Evolutionary conservation across 2,113 vertebrate species (phyloP), one percentile per base, ranked within the genome.

Genomic region (Scalopus aquaticus): DNA sequence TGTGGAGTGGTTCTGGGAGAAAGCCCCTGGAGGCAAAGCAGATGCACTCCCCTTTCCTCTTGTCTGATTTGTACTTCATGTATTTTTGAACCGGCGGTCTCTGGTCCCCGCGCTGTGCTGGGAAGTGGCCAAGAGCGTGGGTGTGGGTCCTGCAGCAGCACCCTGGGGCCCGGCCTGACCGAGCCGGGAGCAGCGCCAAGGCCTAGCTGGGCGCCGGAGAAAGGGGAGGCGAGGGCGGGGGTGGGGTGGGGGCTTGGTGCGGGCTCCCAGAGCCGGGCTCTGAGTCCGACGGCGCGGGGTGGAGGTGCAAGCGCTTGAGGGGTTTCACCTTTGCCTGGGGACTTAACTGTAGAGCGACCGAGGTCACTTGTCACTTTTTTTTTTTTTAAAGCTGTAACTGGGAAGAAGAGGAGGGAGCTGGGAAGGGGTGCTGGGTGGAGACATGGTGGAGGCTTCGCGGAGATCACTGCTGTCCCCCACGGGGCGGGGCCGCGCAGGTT

Each of bases 401-500:
- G 76, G 65, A 37, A 42, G n/a, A 11, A 65, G 20, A 30, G 30
- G 15, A 39, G 73, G 70, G 49, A 44, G 69, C 58, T 16, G 54
- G 74, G 30, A 83, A 90, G 83, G 46, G 85, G 54, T 56, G 5
- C 13, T 17, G 4, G 76, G 69, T 37, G 37, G 37, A 12, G 73
- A 17, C 16, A 32, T 16, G 74, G n/a, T 76, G 88, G 81, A 44
- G 93, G 85, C 77, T 62, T 88, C 67, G 83, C 22, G 5, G 6
- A 44, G 86, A 42, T 72, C 72, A 11, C 5, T 7, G 69, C 49
- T 17, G 73, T 65, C 62, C 58, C 58, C 72, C 9, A 85, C 67
- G 79, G 96, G 96, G 95, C 95, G 96, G 95, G 92, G 96, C 93
- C n/a, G 82, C 81, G 62, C 94, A 76, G 76, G 62, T 94, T 96